Evolutionary conservation across 2,888 invertebrate genomes (phyloP).

Genomic region (Spicauda simplicius): DNA sequence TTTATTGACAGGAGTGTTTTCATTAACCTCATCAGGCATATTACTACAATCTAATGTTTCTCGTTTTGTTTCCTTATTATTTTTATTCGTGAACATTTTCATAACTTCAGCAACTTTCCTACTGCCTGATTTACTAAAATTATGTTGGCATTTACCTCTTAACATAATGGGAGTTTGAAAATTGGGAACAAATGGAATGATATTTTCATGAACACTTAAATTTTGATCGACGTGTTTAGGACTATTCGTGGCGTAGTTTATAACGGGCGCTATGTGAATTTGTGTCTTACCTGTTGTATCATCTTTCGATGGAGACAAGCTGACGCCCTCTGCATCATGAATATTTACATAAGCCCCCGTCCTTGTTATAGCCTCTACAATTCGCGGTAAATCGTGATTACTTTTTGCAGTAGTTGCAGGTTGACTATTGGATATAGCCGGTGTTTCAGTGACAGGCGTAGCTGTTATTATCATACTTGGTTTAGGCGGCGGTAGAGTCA

Average conservation of each 20-base stretch:
- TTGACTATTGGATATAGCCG: conserved; percentile 50
- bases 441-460: conserved; percentile 69
- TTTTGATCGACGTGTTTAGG: conserved; percentile 56
- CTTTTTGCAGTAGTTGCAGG: conserved; percentile 59
- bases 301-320: conserved; percentile 86
- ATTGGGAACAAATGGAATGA: conserved; percentile 76
- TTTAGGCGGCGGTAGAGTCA: conserved; percentile 83
- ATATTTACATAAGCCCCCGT: conserved; percentile 90
- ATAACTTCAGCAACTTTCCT: conserved; percentile 79
- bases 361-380: conserved; percentile 78
- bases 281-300: conserved; percentile 88
- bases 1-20: conserved; percentile 71
- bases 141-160: conserved; percentile 65
- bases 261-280: conserved; percentile 41
- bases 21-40: conserved; percentile 48
- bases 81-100: conserved; percentile 76
- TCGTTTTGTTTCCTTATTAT: conserved; percentile 50
- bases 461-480: conserved; percentile 87
- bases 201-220: conserved; percentile 57
- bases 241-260: conserved; percentile 52
- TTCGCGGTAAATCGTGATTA: conserved; percentile 68
- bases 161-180: conserved; percentile 77
- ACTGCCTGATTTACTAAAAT: conserved; percentile 60
- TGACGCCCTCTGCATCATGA: conserved; percentile 86
- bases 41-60: conserved; percentile 48